Percentiles rank a stretch among this genome's conserved stretches.
Conservation (phyloP, 2,797 vertebrate species). For the Euthynnus affinis region DNA sequence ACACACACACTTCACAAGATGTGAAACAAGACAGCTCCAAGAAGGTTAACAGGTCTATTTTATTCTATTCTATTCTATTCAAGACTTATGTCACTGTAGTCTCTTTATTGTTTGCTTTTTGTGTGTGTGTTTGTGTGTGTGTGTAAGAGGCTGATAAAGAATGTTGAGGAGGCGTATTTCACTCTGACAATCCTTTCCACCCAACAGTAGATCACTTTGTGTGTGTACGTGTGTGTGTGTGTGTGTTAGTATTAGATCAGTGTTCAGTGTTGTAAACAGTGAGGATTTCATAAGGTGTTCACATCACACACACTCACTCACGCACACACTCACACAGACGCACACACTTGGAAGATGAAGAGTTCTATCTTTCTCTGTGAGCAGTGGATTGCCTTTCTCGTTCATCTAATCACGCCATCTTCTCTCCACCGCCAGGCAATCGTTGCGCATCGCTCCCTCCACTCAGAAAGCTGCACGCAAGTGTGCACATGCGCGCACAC, state of each 20-base stretch:
- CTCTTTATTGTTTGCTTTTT: conserved; percentile 32
- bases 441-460: conserved; percentile 66
- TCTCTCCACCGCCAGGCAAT: conserved; percentile 84
- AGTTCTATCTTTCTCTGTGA: conserved; percentile 81
- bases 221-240: conserved; percentile 56
- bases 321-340: conserved; percentile 34
- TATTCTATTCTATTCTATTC: conserved; percentile 41
- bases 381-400: conserved; percentile 82
- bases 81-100: conserved; percentile 38
- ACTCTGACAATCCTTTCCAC: conserved; percentile 74
- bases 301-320: conserved; percentile 53
- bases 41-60: conserved; percentile 71
- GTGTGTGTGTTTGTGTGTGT: conserved; percentile 40
- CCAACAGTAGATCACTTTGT: conserved; percentile 72
- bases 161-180: conserved; percentile 71
- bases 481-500: conserved; percentile 16
- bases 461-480: conserved; percentile 53
- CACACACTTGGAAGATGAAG: conserved; percentile 75
- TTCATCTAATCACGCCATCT: conserved; percentile 86
- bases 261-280: conserved; percentile 78
- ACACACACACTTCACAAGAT: conserved; percentile 47
- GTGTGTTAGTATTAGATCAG: conserved; percentile 74
- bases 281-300: conserved; percentile 78
- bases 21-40: conserved; percentile 62
- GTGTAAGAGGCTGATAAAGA: conserved; percentile 68